phyloP scores from a whole-genome alignment of 2,888 invertebrate genomes.

The Galerucella pusilla region DNA sequence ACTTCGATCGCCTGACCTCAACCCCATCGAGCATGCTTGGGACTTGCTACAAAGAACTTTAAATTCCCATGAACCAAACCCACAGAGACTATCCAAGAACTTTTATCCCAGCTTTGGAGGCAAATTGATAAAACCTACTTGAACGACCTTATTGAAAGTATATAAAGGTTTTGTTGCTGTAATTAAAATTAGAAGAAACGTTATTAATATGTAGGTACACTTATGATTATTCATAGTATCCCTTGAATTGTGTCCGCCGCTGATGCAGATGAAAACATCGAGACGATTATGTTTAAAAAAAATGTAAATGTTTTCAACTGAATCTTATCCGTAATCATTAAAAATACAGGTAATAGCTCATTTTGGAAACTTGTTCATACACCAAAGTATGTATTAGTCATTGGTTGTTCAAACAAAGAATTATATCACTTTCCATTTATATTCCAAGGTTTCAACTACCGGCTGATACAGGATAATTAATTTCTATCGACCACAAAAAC shows the following conservation, averaged over 20 bases:
- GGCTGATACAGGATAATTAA: not conserved
- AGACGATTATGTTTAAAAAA: not conserved
- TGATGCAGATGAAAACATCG: not conserved
- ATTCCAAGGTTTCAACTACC: slow-evolving; percentile 25
- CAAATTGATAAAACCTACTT: too few relatives aligned
- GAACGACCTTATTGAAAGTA: too few relatives aligned
- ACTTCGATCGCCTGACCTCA: too few relatives aligned
- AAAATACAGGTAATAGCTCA: not conserved
- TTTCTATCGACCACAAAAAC: not conserved
- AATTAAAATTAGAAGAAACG: too few relatives aligned
- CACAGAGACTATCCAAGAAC: too few relatives aligned
- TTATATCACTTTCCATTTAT: slow-evolving; percentile 35
- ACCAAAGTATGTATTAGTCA: slow-evolving; percentile 31
- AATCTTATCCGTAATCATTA: not conserved
- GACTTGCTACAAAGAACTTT: too few relatives aligned
- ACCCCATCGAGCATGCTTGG: too few relatives aligned
- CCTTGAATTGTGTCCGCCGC: not conserved
- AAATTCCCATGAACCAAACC: too few relatives aligned
- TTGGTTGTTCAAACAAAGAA: slow-evolving; percentile 37
- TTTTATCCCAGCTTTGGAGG: too few relatives aligned
- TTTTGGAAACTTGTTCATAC: slow-evolving; percentile 5
- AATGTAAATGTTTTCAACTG: not conserved
- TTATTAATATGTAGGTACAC: too few relatives aligned
- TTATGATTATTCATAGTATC: not conserved
- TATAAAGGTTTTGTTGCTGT: too few relatives aligned